Conservation (phyloP, 2,797 vertebrate genomes). For the Rhinogobio ventralis region DNA sequence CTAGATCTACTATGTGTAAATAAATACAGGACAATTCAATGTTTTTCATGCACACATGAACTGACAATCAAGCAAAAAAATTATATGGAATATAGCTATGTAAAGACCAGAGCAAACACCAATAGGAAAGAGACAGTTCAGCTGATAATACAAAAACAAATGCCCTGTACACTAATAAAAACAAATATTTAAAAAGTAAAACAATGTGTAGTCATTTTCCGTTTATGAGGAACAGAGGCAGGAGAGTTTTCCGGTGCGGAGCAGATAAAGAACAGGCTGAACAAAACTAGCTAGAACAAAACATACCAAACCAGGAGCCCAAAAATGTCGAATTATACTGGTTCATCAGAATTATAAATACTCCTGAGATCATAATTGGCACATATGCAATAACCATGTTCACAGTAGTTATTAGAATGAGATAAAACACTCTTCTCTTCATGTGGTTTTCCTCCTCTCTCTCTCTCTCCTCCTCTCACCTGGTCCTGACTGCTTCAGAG, state of each 20-base stretch:
- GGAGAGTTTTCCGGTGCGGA: not conserved
- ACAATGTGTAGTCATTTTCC: not conserved
- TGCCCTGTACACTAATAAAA: not conserved
- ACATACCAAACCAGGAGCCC: constrained; percentile 9
- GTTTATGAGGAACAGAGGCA: not conserved
- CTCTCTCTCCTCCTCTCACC: not conserved
- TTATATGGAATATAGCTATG: not conserved
- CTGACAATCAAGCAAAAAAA: not conserved
- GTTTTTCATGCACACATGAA: not conserved
- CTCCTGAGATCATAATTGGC: constrained; percentile 5
- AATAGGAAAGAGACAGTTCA: not conserved
- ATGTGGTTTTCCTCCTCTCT: not conserved
- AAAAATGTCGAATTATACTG: not conserved
- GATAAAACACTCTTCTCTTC: not conserved
- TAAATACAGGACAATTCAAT: not conserved
- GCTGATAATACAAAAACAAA: not conserved
- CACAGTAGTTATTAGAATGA: constrained; percentile 10
- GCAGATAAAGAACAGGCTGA: constrained; percentile 31
- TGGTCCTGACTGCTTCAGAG: constrained; percentile 9
- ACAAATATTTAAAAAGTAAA: not conserved
- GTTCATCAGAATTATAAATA: not conserved
- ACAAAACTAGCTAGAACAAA: not conserved
- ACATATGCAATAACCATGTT: not conserved
- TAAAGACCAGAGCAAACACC: not conserved
- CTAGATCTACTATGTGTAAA: not conserved